These are phyloP conservation scores for Nycteola revayana DNA, from an alignment of 2,888 invertebrate species.

Conservation along the genomic window DNA sequence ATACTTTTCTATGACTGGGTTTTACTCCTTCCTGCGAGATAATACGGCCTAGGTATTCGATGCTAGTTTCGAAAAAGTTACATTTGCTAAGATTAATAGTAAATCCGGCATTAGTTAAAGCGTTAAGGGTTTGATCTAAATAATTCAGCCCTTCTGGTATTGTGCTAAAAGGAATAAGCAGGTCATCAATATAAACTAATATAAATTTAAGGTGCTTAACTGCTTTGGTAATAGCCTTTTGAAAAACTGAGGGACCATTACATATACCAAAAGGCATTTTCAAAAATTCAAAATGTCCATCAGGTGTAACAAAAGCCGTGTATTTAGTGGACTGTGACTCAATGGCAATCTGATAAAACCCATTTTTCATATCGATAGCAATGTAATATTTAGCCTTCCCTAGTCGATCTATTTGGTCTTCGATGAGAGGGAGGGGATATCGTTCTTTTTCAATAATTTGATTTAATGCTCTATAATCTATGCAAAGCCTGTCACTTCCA, in stretches of 20 bases:
- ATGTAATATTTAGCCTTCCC: neutral
- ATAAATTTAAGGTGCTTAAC: constrained; percentile 2
- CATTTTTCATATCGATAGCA: constrained; percentile 1
- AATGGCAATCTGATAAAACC: neutral
- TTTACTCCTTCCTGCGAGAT: neutral
- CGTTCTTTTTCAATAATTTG: neutral
- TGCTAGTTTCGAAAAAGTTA: neutral
- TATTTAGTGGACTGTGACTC: constrained; percentile 5
- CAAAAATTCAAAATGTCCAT: constrained; percentile 18
- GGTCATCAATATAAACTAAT: constrained; percentile 1
- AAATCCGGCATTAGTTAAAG: neutral
- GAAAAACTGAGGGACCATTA: constrained; percentile 23
- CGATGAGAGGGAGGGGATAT: constrained; percentile 5
- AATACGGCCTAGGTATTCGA: constrained; percentile 1
- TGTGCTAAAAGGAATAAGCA: neutral
- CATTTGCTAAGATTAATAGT: constrained; percentile 1
- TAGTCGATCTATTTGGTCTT: constrained; percentile 6
- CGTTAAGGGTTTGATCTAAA: neutral
- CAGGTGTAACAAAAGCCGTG: constrained; percentile 24
- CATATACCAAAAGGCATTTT: constrained; percentile 27
- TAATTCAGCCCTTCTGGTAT: neutral
- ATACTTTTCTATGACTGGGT: neutral
- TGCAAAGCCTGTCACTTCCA: neutral
- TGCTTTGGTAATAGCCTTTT: constrained; percentile 18
- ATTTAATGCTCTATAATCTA: constrained; percentile 2